These are phyloP conservation scores for Apodemia zela DNA, from an alignment of 2,888 invertebrate genomes.

Conservation along the genomic window DNA sequence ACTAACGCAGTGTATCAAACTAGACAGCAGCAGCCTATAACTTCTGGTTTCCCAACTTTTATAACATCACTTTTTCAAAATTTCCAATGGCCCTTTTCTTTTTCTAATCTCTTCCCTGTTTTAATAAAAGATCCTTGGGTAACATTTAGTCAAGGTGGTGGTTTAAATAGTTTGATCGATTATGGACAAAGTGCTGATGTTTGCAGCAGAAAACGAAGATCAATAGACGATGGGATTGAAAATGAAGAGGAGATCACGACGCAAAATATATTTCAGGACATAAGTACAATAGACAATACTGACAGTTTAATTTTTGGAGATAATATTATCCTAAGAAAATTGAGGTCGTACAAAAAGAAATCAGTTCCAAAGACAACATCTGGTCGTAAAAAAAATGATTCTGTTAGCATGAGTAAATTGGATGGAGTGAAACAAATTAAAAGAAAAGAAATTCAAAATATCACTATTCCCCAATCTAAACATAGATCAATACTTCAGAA, in stretches of 20 bases:
- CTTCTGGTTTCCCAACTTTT: constrained; percentile 28
- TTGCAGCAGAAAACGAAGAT: constrained; percentile 63
- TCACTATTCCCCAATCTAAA: neutral
- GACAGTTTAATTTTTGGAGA: neutral
- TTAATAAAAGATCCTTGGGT: constrained; percentile 79
- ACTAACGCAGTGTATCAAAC: constrained; percentile 42
- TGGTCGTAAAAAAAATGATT: constrained; percentile 39
- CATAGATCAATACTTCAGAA: neutral
- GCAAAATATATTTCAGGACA: neutral
- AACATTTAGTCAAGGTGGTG: constrained; percentile 70
- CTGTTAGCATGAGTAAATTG: neutral
- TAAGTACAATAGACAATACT: neutral
- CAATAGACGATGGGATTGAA: constrained; percentile 31
- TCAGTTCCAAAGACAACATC: constrained; percentile 38
- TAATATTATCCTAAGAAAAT: neutral
- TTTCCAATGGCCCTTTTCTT: constrained; percentile 69
- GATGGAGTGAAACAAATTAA: neutral
- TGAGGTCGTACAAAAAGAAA: constrained; percentile 2
- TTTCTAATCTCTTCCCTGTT: constrained; percentile 77
- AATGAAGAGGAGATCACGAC: neutral
- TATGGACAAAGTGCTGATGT: constrained; percentile 80
- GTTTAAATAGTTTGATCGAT: constrained; percentile 64
- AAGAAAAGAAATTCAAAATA: neutral
- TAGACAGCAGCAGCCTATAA: constrained; percentile 45
- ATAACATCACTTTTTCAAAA: constrained; percentile 34